These are phyloP conservation scores for Antheraea assamensis DNA, from an alignment of 2,888 invertebrate species.

Conservation along the genomic window DNA sequence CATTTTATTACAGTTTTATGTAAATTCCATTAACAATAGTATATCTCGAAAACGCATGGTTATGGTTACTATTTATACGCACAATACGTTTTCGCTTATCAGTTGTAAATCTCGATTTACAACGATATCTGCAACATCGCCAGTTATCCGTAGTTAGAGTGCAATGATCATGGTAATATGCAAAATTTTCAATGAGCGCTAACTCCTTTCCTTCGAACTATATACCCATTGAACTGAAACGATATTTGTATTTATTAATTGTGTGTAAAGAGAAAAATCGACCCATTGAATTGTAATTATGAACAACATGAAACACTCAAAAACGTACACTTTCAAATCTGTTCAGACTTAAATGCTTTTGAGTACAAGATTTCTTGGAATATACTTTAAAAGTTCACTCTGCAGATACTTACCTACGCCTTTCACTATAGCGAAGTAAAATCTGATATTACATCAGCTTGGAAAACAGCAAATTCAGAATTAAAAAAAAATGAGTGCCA, in stretches of 20 bases:
- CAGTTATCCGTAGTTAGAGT: constrained; percentile 20
- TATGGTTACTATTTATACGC: constrained; percentile 27
- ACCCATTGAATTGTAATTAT: neutral
- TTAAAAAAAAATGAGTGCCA: no score
- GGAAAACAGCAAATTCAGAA: no score
- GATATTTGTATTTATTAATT: neutral
- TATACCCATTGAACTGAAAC: constrained; percentile 33
- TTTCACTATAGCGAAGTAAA: no score
- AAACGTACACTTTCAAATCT: no score
- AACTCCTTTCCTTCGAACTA: constrained; percentile 30
- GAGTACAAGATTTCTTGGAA: no score
- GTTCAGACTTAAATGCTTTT: no score
- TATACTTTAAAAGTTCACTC: no score
- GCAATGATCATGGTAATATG: constrained; percentile 26
- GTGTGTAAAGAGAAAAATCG: neutral
- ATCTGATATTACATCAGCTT: no score
- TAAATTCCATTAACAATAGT: constrained; percentile 22
- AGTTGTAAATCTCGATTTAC: constrained; percentile 31
- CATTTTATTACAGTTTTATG: neutral
- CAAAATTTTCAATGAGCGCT: constrained; percentile 31
- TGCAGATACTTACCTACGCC: no score
- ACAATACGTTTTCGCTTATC: constrained; percentile 21
- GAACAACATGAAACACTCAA: neutral
- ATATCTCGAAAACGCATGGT: constrained; percentile 28
- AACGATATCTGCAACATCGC: constrained; percentile 29